phyloP scores from a whole-genome alignment of 2,113 vertebrate species.

The Bucco capensis region DNA sequence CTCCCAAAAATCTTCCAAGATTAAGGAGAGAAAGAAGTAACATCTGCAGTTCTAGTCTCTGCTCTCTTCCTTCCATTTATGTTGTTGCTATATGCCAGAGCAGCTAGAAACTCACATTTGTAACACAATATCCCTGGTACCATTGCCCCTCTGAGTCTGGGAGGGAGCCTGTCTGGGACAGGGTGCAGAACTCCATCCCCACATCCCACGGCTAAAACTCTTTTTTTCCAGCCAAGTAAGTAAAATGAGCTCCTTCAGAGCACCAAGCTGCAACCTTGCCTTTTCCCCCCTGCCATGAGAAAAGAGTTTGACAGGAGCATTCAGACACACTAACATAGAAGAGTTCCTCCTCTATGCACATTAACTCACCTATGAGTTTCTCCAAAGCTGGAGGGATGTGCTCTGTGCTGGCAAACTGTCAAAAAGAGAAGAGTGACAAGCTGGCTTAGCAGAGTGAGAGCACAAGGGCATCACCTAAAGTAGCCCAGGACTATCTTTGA shows the following conservation, averaged over 20 bases:
- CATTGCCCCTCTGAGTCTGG: not conserved
- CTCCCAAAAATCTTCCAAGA: not conserved
- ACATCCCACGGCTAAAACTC: not conserved
- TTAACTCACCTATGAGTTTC: slow-evolving; percentile 72
- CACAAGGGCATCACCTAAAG: not conserved
- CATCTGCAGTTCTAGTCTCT: fast-evolving
- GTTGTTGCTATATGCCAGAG: not conserved
- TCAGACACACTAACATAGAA: not conserved
- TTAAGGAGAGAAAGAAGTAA: not conserved
- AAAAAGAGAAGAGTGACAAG: slow-evolving; percentile 25
- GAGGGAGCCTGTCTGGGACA: no score
- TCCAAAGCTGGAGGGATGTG: slow-evolving; percentile 31
- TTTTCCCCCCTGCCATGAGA: not conserved
- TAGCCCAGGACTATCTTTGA: not conserved
- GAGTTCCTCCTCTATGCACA: not conserved
- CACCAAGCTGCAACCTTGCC: not conserved
- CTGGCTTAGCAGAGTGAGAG: not conserved
- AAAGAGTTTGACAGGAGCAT: not conserved
- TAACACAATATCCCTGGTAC: not conserved
- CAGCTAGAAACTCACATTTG: not conserved
- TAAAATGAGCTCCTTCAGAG: not conserved
- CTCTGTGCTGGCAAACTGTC: slow-evolving; percentile 46
- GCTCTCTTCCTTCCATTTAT: fast-evolving
- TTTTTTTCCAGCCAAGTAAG: not conserved
- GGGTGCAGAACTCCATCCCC: not conserved